A percentile compares a stretch with the other conserved stretches of the same genome.
Conservation (phyloP, 2,797 vertebrate species). For the Coccyzus lansbergi region DNA sequence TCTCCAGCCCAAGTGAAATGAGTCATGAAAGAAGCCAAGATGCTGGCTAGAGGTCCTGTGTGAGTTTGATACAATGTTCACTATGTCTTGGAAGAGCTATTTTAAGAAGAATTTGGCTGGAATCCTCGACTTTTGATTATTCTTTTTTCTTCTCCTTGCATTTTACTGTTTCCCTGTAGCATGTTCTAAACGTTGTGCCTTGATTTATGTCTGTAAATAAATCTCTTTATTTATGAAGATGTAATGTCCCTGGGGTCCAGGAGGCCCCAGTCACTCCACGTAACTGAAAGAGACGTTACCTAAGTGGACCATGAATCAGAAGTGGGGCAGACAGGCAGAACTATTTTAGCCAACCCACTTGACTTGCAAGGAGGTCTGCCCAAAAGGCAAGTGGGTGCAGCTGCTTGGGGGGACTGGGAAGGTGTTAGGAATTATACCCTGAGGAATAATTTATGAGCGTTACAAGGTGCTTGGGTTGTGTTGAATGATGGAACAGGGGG, state of each 20-base stretch:
- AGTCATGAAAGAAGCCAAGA: conserved; percentile 70
- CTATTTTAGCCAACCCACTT: conserved; percentile 54
- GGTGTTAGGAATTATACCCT: neutral
- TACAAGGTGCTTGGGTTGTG: conserved; percentile 11
- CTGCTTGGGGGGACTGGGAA: neutral
- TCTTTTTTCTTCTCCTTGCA: conserved; percentile 51
- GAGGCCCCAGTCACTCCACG: conserved; percentile 65
- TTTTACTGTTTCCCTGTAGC: conserved; percentile 69
- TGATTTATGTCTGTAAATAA: conserved; percentile 77
- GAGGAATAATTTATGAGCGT: neutral
- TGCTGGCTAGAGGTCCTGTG: conserved; percentile 49
- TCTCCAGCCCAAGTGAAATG: conserved; percentile 61
- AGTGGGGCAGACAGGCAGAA: conserved; percentile 52
- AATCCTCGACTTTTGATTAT: conserved; percentile 62
- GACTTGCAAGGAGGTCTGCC: conserved; percentile 38
- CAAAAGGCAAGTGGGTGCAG: conserved; percentile 21
- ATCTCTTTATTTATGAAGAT: conserved; percentile 73
- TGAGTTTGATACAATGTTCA: conserved; percentile 70
- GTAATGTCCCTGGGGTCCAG: conserved; percentile 69
- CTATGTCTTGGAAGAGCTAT: conserved; percentile 75
- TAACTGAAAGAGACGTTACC: conserved; percentile 74
- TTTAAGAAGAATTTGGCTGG: conserved; percentile 73
- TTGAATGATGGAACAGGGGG: neutral
- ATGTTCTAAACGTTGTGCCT: conserved; percentile 59
- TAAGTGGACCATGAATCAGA: conserved; percentile 76